phyloP scores from a whole-genome alignment of 23 tunicate genomes.

The Clavelina lepadiformis region DNA sequence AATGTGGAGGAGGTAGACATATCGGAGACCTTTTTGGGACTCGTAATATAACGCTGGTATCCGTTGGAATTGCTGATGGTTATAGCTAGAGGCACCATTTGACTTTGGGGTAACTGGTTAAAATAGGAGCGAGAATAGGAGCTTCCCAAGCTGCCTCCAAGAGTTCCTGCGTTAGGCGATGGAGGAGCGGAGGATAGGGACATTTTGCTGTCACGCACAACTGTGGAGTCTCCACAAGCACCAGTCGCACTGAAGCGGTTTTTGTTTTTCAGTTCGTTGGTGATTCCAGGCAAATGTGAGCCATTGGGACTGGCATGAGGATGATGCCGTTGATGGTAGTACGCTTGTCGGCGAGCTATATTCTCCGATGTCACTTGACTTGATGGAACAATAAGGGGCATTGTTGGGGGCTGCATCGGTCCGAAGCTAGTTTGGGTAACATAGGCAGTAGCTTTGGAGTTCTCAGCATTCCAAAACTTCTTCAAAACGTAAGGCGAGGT shows the following conservation, averaged over 20 bases:
- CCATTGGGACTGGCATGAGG: conserved; percentile 15
- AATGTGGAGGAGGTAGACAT: conserved; percentile 51
- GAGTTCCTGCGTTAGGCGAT: conserved; percentile 80
- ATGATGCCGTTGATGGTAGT: conserved; percentile 75
- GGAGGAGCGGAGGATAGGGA: conserved; percentile 85
- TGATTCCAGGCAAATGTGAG: conserved; percentile 4
- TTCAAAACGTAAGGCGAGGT: background rate
- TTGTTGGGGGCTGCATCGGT: conserved; percentile 30
- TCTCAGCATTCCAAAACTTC: too few relatives aligned
- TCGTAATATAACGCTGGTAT: conserved; percentile 7
- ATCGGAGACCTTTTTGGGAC: conserved; percentile 26
- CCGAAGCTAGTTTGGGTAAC: background rate
- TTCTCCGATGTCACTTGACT: conserved; percentile 10
- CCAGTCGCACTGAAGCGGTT: conserved; percentile 80
- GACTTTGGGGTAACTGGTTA: conserved; percentile 2
- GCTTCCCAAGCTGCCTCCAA: conserved; percentile 70
- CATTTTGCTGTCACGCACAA: conserved; percentile 87
- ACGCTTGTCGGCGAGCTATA: conserved; percentile 49
- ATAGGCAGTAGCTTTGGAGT: background rate
- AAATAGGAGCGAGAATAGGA: conserved; percentile 8
- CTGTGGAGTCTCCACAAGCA: conserved; percentile 46
- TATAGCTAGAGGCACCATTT: background rate
- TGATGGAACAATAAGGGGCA: conserved; percentile 30
- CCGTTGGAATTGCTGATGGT: background rate
- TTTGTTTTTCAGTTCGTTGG: conserved; percentile 51